phyloP scores from a whole-genome alignment of 2,797 vertebrate genomes.

The Acanthis flammea region DNA sequence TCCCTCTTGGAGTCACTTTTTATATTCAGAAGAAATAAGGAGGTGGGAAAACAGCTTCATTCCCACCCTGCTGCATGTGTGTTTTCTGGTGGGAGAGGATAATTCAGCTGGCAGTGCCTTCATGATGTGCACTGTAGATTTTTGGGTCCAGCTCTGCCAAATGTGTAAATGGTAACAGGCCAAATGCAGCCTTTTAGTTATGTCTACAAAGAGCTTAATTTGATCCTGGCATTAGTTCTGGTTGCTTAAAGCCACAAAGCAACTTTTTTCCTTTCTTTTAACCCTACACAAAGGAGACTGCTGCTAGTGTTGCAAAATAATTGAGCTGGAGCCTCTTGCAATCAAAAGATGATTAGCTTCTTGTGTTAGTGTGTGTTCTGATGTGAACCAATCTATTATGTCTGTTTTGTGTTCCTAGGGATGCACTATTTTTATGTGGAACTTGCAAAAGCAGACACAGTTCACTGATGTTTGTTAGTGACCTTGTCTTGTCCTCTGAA shows the following conservation, averaged over 20 bases:
- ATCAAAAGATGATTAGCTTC: slow-evolving; percentile 39
- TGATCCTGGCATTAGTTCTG: not conserved
- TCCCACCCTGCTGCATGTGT: not conserved
- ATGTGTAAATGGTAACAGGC: not conserved
- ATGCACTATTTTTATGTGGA: slow-evolving; percentile 61
- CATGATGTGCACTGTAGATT: not conserved
- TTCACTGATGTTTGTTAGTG: slow-evolving; percentile 61
- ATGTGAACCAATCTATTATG: slow-evolving; percentile 44
- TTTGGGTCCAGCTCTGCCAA: slow-evolving; percentile 9
- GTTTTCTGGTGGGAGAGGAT: not conserved
- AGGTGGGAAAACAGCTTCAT: not conserved
- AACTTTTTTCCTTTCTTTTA: not conserved
- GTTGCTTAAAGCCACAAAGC: slow-evolving; percentile 30
- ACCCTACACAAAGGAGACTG: slow-evolving; percentile 11
- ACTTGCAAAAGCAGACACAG: slow-evolving; percentile 56
- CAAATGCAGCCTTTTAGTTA: not conserved
- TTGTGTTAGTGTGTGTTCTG: slow-evolving; percentile 40
- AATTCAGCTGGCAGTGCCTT: not conserved
- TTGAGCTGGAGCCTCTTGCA: slow-evolving; percentile 46
- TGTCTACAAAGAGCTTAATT: not conserved
- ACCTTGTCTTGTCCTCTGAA: slow-evolving; percentile 72
- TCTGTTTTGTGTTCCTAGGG: slow-evolving; percentile 46
- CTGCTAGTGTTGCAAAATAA: slow-evolving; percentile 24
- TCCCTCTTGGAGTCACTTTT: not conserved
- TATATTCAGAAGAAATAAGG: not conserved